Base-by-base conservation (phyloP, 2,113 vertebrate species). In the Cyprinodon variegatus region DNA sequence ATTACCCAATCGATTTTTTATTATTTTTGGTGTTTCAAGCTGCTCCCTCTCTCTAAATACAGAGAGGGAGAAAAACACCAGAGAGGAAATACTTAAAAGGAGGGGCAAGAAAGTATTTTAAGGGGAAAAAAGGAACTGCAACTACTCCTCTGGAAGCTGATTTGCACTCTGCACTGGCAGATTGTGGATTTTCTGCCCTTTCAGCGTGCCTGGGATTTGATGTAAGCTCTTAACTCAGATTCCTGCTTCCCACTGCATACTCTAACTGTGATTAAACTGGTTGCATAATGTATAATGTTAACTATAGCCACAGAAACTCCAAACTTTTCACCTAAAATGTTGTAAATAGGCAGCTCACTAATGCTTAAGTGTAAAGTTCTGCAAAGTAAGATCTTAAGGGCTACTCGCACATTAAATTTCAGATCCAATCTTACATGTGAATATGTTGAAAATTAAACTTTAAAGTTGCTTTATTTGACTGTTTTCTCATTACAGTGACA, bases 181-280 rank as follows among this genome's bases (percentile, higher is more conserved):
- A 64, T 60, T 62, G 22, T 0, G 79, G 80, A 85, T 67, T 73
- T 53, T 86, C 65, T 87, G n/a, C 76, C 68, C 76, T 61, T 57
- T 79, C 89, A 73, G 73, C 79, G 63, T 72, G 81, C 73, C 57
- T 60, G 38, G 57, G 17, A 82, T 61, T 83, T 10, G 72, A 72
- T 29, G 84, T 92, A 90, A 92, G 90, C 86, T 79, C 60, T 68
- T 90, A 87, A 85, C 41, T 59, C 64, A 61, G 60, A 36, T 41
- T 66, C 9, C 77, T 79, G 13, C 15, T 11, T 64, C 17, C 14
- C 2, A 53, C 76, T 78, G 50, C 46, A 65, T 65, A 76, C 57
- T 46, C 66, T 83, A 43, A 29, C 17, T 71, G 1, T 43, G 8
- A n/a, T 37, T 1, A 43, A 46, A 3, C 40, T 65, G 39, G 1